Conservation (phyloP, 2,888 invertebrate species). For the Ophion ventricosus region DNA sequence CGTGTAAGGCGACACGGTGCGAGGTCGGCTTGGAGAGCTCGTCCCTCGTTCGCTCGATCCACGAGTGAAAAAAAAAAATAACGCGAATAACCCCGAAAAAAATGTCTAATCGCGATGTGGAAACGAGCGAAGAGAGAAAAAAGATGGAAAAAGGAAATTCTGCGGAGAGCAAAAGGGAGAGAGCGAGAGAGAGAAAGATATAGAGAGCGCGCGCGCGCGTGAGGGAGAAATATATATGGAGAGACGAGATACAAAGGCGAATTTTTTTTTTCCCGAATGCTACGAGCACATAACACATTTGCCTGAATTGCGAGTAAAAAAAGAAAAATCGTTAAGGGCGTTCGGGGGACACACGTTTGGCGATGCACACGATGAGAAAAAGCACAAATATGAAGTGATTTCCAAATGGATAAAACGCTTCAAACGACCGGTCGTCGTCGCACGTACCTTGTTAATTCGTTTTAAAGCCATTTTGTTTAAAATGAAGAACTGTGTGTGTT, state of each 20-base stretch:
- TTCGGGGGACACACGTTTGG: constrained; percentile 80
- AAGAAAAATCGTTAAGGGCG: constrained; percentile 85
- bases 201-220: constrained; percentile 57
- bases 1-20: constrained; percentile 37
- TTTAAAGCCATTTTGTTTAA: constrained; percentile 92
- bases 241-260: constrained; percentile 69
- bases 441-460: constrained; percentile 97
- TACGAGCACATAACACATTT: constrained; percentile 58
- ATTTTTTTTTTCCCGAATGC: constrained; percentile 84
- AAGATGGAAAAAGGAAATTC: constrained; percentile 3
- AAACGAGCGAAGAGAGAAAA: constrained; percentile 1
- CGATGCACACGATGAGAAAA: constrained; percentile 71
- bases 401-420: constrained; percentile 57
- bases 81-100: constrained; percentile 47
- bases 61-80: constrained; percentile 20
- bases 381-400: constrained; percentile 59
- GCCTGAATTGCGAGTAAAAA: constrained; percentile 83
- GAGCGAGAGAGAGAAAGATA: constrained; percentile 22
- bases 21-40: constrained; percentile 33
- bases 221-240: constrained; percentile 32
- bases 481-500: constrained; percentile 83
- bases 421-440: constrained; percentile 76
- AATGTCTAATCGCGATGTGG: constrained; percentile 30
- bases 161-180: constrained; percentile 43
- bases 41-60: constrained; percentile 45